Base-by-base conservation (phyloP, 2,797 vertebrate species). In the Leontopithecus rosalia region DNA sequence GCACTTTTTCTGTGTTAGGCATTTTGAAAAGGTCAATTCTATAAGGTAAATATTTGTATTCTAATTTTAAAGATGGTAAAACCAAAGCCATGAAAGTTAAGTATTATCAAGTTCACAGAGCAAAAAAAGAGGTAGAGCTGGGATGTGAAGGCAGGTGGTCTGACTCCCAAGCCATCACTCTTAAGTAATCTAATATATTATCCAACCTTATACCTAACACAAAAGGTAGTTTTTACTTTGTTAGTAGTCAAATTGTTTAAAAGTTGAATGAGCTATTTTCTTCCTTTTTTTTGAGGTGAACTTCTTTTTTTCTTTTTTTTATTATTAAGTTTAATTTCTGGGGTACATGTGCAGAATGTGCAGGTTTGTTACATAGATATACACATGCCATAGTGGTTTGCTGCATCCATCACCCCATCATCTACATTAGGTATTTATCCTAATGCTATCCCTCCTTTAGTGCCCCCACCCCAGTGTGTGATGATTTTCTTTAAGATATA, bases 11-110 rank as follows among this genome's bases (percentile, higher is more conserved):
- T 33, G 22, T 64, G n/a, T 12, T 46, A 75, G 64, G n/a, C n/a
- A 67, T 90, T 84, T 83, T 61, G 43, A 11, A 79, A 84, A 89
- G 43, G 72, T 39, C 4, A 64, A 22, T 86, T 30, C 52, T 73
- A 20, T 50, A 73, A 73, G 30, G 36, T 30, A 72, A 20, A 57
- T 76, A 15, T 80, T 93, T 86, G 64, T 85, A 43, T 80, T 75
- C n/a, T 28, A 39, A 77, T 43, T 93, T 93, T 61, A 87, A 95
- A 91, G 83, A 87, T 48, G 24, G 73, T 43, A 73, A 92, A 79
- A 55, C 61, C 39, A 89, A 85, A 95, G 50, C 41, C 52, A 79
- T 77, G 33, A 41, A 93, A 84, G 22, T 57, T 72, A 50, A 50
- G 19, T 43, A 79, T 43, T 72, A 17, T 50, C 26, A 89, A 46